phyloP scores from a whole-genome alignment of 2,797 vertebrate genomes.

The Molossus alvarezi region DNA sequence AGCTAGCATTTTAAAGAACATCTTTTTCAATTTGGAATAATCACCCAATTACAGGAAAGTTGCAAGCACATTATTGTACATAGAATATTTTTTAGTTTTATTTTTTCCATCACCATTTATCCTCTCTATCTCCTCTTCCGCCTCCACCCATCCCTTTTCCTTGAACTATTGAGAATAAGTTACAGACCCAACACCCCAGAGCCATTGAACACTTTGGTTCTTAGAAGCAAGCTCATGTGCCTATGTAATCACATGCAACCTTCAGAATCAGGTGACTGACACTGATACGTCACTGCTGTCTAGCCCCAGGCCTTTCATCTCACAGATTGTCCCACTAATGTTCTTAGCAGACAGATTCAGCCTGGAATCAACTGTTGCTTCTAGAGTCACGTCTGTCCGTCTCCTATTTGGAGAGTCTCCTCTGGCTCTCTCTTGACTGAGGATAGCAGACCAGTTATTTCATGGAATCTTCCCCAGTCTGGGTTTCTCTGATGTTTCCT shows the following conservation, averaged over 20 bases:
- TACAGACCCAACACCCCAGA: background rate
- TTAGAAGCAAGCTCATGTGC: background rate
- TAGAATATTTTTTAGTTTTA: background rate
- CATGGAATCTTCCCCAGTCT: background rate
- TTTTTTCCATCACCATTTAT: background rate
- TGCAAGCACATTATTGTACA: background rate
- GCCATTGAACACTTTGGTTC: background rate
- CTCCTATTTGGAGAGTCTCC: background rate
- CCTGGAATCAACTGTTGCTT: background rate
- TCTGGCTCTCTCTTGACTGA: background rate
- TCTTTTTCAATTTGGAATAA: constrained; percentile 17
- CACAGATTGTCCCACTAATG: background rate
- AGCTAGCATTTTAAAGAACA: background rate
- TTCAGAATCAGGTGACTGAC: background rate
- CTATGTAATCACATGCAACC: background rate
- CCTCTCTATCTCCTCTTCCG: background rate
- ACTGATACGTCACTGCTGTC: background rate
- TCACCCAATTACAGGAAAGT: background rate
- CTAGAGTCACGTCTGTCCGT: background rate
- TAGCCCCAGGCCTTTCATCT: background rate
- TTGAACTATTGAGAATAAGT: background rate
- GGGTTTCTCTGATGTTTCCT: background rate
- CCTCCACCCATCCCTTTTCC: background rate
- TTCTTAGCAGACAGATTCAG: background rate
- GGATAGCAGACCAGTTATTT: background rate